phyloP scores from a whole-genome alignment of 2,113 vertebrate species.

The Scytalopus superciliaris region DNA sequence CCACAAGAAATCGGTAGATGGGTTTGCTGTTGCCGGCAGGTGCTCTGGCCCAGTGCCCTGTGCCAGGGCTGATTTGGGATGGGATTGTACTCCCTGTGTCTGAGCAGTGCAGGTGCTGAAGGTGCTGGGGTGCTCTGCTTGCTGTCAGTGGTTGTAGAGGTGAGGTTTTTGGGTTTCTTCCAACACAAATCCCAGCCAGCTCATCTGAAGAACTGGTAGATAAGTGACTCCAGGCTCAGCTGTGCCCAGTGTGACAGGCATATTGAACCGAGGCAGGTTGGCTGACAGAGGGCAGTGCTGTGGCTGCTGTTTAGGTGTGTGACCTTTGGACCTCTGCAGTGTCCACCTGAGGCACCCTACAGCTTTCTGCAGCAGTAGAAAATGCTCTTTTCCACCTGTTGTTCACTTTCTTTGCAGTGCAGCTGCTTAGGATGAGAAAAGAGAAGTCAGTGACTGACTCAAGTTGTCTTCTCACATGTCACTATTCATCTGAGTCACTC shows the following conservation, averaged over 20 bases:
- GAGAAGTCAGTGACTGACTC: not conserved
- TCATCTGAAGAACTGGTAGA: not conserved
- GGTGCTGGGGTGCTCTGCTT: accelerated
- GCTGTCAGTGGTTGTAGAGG: not conserved
- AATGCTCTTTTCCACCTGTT: not conserved
- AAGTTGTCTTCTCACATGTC: not conserved
- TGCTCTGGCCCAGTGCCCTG: not conserved
- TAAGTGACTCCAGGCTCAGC: not conserved
- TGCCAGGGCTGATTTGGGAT: not conserved
- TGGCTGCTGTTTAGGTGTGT: accelerated
- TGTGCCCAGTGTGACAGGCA: not conserved
- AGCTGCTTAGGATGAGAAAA: not conserved
- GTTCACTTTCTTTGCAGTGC: accelerated
- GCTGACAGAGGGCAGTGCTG: not conserved
- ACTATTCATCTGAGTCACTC: not conserved
- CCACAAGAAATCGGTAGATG: accelerated
- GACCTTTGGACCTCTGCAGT: not conserved
- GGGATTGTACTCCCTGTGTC: not conserved
- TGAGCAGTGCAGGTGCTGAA: not conserved
- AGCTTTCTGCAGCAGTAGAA: not conserved
- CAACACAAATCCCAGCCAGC: not conserved
- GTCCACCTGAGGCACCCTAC: not conserved
- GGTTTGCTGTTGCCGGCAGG: accelerated
- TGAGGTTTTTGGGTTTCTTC: not conserved
- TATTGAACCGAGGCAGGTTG: not conserved